These are phyloP conservation scores for Sander lucioperca DNA, from an alignment of 2,113 vertebrate species.

Conservation along the genomic window DNA sequence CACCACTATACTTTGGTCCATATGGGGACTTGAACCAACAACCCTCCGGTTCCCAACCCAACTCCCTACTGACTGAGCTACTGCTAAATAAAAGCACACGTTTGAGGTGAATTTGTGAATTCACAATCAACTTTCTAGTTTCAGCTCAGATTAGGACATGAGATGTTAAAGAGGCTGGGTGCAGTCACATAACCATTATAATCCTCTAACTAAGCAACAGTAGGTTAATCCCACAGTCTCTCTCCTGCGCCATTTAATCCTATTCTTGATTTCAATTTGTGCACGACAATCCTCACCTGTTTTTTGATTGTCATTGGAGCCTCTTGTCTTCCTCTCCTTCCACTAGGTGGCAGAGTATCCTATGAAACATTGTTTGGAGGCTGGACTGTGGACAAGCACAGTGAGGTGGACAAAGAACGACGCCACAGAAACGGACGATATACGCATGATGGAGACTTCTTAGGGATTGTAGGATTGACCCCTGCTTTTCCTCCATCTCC, in stretches of 20 bases:
- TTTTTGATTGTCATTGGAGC: neutral
- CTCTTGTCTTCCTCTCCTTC: conserved; percentile 29
- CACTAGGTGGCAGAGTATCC: conserved; percentile 88
- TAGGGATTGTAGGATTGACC: conserved; percentile 70
- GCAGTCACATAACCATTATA: conserved; percentile 54
- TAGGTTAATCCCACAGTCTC: conserved; percentile 17
- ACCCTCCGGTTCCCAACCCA: too few species aligned
- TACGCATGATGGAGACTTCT: conserved; percentile 95
- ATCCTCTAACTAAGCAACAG: conserved; percentile 48
- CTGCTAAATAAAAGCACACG: neutral
- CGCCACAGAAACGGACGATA: conserved; percentile 88
- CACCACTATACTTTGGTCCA: too few species aligned
- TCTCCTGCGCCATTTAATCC: neutral
- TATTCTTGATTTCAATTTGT: conserved; percentile 11
- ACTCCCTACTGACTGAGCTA: too few species aligned
- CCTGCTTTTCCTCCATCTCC: conserved; percentile 31
- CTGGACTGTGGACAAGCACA: conserved; percentile 85
- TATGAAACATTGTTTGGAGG: conserved; percentile 86
- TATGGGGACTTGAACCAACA: too few species aligned
- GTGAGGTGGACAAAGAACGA: conserved; percentile 90
- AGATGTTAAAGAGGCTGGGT: conserved; percentile 5
- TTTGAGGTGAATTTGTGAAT: neutral
- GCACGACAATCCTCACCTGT: neutral
- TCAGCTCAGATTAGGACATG: conserved; percentile 4
- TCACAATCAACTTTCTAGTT: too few species aligned